Evolutionary conservation across 1,140 invertebrate genomes (phyloP), one percentile per base, ranked within the genome.

Genomic region (Dreissena rostriformis): DNA sequence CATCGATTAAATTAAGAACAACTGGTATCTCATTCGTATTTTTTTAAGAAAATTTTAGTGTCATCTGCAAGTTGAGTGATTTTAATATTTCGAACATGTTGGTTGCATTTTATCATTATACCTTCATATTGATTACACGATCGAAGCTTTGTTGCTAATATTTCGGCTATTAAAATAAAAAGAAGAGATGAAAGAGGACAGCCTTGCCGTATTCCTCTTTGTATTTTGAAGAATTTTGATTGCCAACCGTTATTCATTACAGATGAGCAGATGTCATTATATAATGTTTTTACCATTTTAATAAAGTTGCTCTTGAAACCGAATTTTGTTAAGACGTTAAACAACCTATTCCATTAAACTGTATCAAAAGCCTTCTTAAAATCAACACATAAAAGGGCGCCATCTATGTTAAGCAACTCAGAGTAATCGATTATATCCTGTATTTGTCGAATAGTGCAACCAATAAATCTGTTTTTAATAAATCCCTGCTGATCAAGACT

Each of bases 401-500:
- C 55, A 29, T 52, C 66, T 52, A 75, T 52, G 7, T 81, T 17
- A 24, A 39, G 10, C 57, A 67, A 52, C n/a, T 73, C 51, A 39
- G 63, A 10, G 26, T 51, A 72, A 72, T 24, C n/a, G 26, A 71
- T 51, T 15, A 81, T 19, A 22, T 80, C 78, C 26, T 81, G 72
- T 49, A 81, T 63, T 15, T 49, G 12, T 72, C 67, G 71, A 15
- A 81, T 28, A 81, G 57, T 81, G 12, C 49, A n/a, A 15, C 28
- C 70, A 61, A 81, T 80, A 67, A 71, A 80, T 51, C 83, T 49
- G 8, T 53, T 52, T 22, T 70, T 14, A 26, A 85, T 15, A 85
- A 80, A 85, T 14, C 76, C 76, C 52, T 11, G 79, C 28, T 74
- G 83, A 39, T 80, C 51, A 17, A 80, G 49, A 57, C 63, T 73